Percentiles rank a stretch among this genome's conserved stretches.
Evolutionary conservation across 2,888 invertebrate genomes (phyloP).

Genomic region (Heliconius cydno): DNA sequence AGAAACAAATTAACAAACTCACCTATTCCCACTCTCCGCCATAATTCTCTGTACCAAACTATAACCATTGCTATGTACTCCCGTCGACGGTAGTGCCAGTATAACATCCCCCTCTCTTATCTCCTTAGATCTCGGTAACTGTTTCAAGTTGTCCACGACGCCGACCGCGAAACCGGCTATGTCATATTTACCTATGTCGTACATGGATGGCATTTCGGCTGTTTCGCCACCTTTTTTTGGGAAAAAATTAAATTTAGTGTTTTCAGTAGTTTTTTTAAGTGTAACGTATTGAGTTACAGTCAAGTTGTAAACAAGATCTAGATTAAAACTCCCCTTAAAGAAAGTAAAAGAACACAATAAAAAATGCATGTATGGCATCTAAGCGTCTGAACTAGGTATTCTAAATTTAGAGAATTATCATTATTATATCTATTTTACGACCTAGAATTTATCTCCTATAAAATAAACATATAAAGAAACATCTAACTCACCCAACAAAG

Average conservation of each 20-base stretch:
- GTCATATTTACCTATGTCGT: constrained; percentile 94
- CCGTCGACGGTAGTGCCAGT: constrained; percentile 94
- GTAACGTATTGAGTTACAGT: too few relatives aligned
- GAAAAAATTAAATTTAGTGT: not conserved
- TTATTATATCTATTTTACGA: too few relatives aligned
- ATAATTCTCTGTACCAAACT: constrained; percentile 93
- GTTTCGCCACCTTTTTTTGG: constrained; percentile 92
- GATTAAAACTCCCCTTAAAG: too few relatives aligned
- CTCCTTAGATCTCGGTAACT: constrained; percentile 86
- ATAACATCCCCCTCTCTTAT: constrained; percentile 91
- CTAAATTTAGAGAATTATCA: too few relatives aligned
- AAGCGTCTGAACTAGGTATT: too few relatives aligned
- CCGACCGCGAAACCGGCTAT: constrained; percentile 98
- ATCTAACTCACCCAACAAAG: constrained; percentile 88
- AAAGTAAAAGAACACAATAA: too few relatives aligned
- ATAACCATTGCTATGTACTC: constrained; percentile 97
- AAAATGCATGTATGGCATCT: too few relatives aligned
- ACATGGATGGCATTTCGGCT: constrained; percentile 98
- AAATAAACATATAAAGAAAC: not conserved
- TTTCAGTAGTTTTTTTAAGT: not conserved
- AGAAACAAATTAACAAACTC: not conserved
- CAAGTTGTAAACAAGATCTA: too few relatives aligned
- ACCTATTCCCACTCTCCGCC: constrained; percentile 85
- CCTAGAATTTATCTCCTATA: too few relatives aligned
- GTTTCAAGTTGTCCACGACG: constrained; percentile 89